Conservation (phyloP, 2,113 vertebrate genomes). For the Takifugu bimaculatus region DNA sequence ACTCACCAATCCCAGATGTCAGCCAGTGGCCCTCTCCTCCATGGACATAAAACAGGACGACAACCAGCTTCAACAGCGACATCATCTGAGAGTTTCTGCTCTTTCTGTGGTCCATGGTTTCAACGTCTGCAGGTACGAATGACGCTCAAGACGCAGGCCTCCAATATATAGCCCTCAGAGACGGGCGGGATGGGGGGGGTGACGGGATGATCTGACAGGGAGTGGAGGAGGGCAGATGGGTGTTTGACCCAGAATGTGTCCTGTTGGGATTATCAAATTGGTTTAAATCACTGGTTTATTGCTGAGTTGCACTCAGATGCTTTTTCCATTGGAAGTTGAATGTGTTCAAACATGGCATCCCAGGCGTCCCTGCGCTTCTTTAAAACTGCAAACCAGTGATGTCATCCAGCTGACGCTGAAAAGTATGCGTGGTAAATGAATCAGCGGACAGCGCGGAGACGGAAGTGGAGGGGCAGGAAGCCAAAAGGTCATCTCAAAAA, state of each 20-base stretch:
- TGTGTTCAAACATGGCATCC: constrained; percentile 29
- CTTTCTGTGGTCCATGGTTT: constrained; percentile 26
- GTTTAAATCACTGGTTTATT: constrained; percentile 54
- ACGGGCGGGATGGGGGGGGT: constrained; percentile 32
- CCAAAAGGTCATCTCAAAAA: neutral
- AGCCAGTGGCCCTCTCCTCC: constrained; percentile 57
- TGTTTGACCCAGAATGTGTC: constrained; percentile 58
- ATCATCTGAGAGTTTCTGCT: constrained; percentile 51
- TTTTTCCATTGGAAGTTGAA: constrained; percentile 55
- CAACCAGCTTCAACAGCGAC: constrained; percentile 55
- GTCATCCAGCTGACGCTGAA: constrained; percentile 30
- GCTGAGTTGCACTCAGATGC: constrained; percentile 51
- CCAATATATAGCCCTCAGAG: constrained; percentile 73
- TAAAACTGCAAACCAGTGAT: constrained; percentile 27
- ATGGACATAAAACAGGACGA: constrained; percentile 65
- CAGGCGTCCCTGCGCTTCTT: constrained; percentile 14
- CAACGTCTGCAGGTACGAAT: constrained; percentile 24
- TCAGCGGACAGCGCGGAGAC: constrained; percentile 20
- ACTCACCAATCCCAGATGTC: constrained; percentile 63
- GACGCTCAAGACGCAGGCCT: constrained; percentile 67
- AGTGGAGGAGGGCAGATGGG: constrained; percentile 47
- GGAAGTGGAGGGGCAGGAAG: constrained; percentile 1
- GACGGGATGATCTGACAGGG: constrained; percentile 18
- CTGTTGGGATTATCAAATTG: constrained; percentile 63
- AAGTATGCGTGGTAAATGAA: constrained; percentile 26